Base-by-base conservation (phyloP, 2,888 invertebrate genomes). In the Parnassius apollo region DNA sequence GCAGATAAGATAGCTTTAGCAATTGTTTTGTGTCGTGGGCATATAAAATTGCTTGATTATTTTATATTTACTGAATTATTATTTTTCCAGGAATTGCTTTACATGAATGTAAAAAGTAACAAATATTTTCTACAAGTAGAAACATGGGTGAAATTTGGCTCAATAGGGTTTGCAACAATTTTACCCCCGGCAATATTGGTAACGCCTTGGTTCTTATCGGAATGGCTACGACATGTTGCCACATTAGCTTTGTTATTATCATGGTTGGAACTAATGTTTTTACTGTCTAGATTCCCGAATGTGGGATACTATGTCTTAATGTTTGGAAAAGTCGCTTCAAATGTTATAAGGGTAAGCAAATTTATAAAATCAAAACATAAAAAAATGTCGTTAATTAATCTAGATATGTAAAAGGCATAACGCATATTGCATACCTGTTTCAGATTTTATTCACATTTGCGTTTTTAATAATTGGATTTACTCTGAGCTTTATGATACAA, bases 281-380 rank as follows among this genome's bases (percentile, higher is more conserved):
- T 93, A 1, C 74, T 93, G 2, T 93, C 93, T 0, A 82, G 93
- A 60, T 93, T 93, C 65, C 93, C 93, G 0, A 91, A 88, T 58
- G 93, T 92, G 86, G 93, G 93, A 1, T 93, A 93, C 71, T 93
- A 93, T 77, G 93, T 93, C 1, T 85, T 93, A 8, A 93, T 94
- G 93, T 93, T 93, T 77, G 92, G 92, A n/a, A 93, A 92, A 70
- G 93, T 93, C 1, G 92, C 93, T 0, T 80, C 85, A 1, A 93
- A 93, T 77, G 92, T 93, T 62, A 70, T 93, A 2, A 93, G 93
- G 83, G 93, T 93, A 73, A 67, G 70, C 56, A 45, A 49, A 42
- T 53, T 18, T 64, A 35, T 61, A 12, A 35, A 35, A 35, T 35
- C 35, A 35, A 35, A 7, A 35, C 35, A 35, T 4, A 18, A 18